A percentile compares a stretch with the other conserved stretches of the same genome.
These are phyloP conservation scores for Halcyon malimbica DNA, from an alignment of 2,113 vertebrate genomes.

Conservation along the genomic window DNA sequence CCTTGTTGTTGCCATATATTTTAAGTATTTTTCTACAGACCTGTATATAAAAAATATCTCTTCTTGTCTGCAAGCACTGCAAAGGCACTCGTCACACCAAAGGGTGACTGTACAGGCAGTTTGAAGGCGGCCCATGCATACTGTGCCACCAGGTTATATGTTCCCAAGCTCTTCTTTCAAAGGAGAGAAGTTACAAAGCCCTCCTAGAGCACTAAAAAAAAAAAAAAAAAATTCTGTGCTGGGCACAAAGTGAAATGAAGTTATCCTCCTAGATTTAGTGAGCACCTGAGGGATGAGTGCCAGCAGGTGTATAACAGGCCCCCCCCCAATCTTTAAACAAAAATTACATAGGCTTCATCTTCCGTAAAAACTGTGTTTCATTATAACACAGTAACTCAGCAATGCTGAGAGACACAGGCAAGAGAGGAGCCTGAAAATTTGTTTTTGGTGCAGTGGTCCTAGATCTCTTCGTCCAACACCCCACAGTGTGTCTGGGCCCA, in stretches of 20 bases:
- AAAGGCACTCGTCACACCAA: rapidly evolving
- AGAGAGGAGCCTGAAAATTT: not conserved
- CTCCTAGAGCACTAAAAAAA: not conserved
- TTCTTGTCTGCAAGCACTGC: not conserved
- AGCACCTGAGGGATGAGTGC: not conserved
- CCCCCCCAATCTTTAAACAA: not conserved
- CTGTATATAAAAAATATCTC: not conserved
- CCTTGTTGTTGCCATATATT: not conserved
- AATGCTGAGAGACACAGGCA: not conserved
- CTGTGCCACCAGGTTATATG: not conserved
- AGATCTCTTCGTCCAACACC: not conserved
- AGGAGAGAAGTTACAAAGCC: not conserved
- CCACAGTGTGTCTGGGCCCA: not conserved
- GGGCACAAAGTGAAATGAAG: not conserved
- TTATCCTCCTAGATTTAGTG: not conserved
- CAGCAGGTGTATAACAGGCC: not conserved
- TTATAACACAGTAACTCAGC: rapidly evolving
- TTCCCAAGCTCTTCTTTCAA: not conserved
- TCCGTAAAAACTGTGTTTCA: not conserved
- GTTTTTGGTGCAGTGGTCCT: rapidly evolving
- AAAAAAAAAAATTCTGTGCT: not conserved
- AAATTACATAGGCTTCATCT: not conserved
- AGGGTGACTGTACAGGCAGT: not conserved
- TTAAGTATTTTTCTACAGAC: no score
- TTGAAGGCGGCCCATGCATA: rapidly evolving